These are phyloP conservation scores for Cantharis nigra DNA, from an alignment of 2,888 invertebrate genomes.

Conservation along the genomic window DNA sequence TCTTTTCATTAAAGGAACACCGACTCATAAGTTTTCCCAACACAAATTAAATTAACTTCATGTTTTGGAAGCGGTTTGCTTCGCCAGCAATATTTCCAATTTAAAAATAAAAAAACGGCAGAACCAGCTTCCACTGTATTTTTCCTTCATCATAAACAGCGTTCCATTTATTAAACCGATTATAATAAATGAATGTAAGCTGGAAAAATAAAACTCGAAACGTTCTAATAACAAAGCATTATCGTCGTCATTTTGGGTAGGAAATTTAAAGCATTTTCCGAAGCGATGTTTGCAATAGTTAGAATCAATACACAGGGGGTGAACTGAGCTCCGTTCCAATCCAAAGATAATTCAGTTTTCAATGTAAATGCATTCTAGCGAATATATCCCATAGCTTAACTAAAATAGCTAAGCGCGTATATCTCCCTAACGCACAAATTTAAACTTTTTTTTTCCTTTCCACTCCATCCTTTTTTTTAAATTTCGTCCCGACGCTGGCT, in stretches of 20 bases:
- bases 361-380: conserved; percentile 33
- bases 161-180: not conserved
- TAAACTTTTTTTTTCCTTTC: not conserved
- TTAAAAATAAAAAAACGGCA: not conserved
- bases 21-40: not conserved
- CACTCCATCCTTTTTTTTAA: not conserved
- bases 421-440: not conserved
- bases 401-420: not conserved
- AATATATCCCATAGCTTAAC: conserved; percentile 9
- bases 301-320: conserved; percentile 35
- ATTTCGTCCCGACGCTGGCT: not conserved
- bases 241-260: not conserved
- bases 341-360: conserved; percentile 37
- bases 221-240: not conserved
- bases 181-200: not conserved
- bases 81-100: not conserved
- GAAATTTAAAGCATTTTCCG: conserved; percentile 40
- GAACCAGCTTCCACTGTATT: not conserved
- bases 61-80: not conserved
- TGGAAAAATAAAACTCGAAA: not conserved
- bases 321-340: conserved; percentile 35
- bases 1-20: not conserved
- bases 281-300: conserved; percentile 40
- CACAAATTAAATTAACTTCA: not conserved
- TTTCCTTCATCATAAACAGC: not conserved